phyloP scores from a whole-genome alignment of 2,113 vertebrate genomes.

The Neodontobutis hainanensis region DNA sequence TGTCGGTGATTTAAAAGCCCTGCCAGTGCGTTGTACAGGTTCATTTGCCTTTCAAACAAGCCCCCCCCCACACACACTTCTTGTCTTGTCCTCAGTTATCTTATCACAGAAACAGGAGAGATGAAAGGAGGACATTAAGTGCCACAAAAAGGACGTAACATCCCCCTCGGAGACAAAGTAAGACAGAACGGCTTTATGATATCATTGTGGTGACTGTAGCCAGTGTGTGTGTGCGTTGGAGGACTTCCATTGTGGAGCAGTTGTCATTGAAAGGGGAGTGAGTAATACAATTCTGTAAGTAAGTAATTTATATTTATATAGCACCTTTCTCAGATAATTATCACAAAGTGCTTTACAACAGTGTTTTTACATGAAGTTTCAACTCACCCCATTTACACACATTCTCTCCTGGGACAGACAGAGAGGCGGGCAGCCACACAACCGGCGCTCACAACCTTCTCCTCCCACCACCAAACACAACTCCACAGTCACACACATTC shows the following conservation, averaged over 20 bases:
- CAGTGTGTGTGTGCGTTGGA: background rate
- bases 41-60: conserved; percentile 80
- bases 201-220: conserved; percentile 33
- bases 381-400: too few relatives aligned
- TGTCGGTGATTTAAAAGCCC: conserved; percentile 68
- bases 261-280: background rate
- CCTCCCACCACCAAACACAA: too few relatives aligned
- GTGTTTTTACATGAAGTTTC: too few relatives aligned
- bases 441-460: too few relatives aligned
- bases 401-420: too few relatives aligned
- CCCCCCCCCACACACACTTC: conserved; percentile 17
- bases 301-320: too few relatives aligned
- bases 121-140: conserved; percentile 77
- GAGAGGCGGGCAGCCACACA: too few relatives aligned
- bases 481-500: too few relatives aligned
- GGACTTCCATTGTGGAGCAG: background rate
- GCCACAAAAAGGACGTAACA: conserved; percentile 67
- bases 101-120: conserved; percentile 71
- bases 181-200: conserved; percentile 57
- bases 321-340: too few relatives aligned
- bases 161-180: conserved; percentile 63
- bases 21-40: conserved; percentile 58
- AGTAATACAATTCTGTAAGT: background rate
- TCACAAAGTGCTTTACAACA: too few relatives aligned
- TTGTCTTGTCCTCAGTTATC: conserved; percentile 55